phyloP scores from a whole-genome alignment of 2,888 invertebrate genomes.

The Cryptosula pallasiana region DNA sequence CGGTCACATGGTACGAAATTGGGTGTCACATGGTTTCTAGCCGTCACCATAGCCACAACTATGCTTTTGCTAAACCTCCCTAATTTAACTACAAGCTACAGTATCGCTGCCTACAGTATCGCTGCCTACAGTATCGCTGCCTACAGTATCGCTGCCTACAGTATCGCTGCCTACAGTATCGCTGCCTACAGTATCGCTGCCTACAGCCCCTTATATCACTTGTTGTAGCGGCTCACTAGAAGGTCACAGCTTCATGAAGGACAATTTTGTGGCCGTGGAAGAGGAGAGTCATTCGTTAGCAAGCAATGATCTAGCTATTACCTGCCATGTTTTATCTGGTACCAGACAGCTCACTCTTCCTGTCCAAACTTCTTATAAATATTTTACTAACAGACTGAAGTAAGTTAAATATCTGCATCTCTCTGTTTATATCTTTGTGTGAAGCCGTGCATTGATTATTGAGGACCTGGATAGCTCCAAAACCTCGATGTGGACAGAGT shows the following conservation, averaged over 20 bases:
- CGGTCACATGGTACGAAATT: too few species aligned
- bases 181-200: too few species aligned
- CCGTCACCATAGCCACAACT: not conserved
- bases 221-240: constrained; percentile 78
- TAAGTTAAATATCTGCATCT: constrained; percentile 58
- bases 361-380: constrained; percentile 82
- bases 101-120: too few species aligned
- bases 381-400: constrained; percentile 89
- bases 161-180: too few species aligned
- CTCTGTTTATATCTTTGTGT: too few species aligned
- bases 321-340: constrained; percentile 75
- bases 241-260: constrained; percentile 68
- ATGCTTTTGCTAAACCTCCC: not conserved
- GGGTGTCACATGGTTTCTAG: not conserved
- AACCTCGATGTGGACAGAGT: too few species aligned
- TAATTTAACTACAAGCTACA: too few species aligned
- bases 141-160: too few species aligned
- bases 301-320: constrained; percentile 81
- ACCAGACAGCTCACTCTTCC: constrained; percentile 77
- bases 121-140: too few species aligned
- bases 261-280: constrained; percentile 82
- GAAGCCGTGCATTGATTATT: too few species aligned
- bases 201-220: too few species aligned
- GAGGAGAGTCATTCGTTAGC: constrained; percentile 80
- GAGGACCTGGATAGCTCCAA: too few species aligned